Conservation (phyloP, 2,888 invertebrate genomes). For the Anthophora plumipes region DNA sequence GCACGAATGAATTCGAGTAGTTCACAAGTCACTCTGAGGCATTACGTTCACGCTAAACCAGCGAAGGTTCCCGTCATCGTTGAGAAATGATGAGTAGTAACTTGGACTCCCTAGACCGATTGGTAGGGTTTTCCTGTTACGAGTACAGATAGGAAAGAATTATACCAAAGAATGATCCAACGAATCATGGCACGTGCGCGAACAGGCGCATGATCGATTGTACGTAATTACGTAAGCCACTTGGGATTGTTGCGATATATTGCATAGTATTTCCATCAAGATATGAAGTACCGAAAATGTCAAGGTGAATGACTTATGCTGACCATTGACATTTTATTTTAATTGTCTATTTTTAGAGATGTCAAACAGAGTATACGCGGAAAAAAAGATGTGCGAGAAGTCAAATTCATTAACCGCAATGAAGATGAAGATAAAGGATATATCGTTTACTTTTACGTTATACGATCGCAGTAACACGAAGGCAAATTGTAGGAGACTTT, state of each 20-base stretch:
- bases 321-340: slow-evolving; percentile 8
- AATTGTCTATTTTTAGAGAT: slow-evolving; percentile 8
- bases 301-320: slow-evolving; percentile 20
- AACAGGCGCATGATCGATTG: slow-evolving; percentile 47
- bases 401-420: background rate
- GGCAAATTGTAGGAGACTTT: too few species aligned
- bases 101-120: background rate
- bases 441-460: background rate
- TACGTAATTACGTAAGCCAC: slow-evolving; percentile 35
- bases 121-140: slow-evolving; percentile 5
- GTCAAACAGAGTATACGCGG: background rate
- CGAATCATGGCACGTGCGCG: slow-evolving; percentile 32
- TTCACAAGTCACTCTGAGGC: slow-evolving; percentile 1
- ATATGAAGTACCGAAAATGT: slow-evolving; percentile 21
- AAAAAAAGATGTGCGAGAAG: background rate
- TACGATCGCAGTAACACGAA: too few species aligned
- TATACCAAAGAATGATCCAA: slow-evolving; percentile 16
- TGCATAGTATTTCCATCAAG: background rate
- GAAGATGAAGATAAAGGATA: background rate
- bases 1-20: slow-evolving; percentile 7
- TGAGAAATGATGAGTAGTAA: slow-evolving; percentile 15
- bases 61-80: slow-evolving; percentile 33
- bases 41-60: slow-evolving; percentile 5
- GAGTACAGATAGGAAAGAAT: background rate
- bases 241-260: background rate